A percentile compares a stretch with the other conserved stretches of the same genome.
Conservation (phyloP, 2,797 vertebrate genomes). For the Ctenochaetus hawaiiensis region DNA sequence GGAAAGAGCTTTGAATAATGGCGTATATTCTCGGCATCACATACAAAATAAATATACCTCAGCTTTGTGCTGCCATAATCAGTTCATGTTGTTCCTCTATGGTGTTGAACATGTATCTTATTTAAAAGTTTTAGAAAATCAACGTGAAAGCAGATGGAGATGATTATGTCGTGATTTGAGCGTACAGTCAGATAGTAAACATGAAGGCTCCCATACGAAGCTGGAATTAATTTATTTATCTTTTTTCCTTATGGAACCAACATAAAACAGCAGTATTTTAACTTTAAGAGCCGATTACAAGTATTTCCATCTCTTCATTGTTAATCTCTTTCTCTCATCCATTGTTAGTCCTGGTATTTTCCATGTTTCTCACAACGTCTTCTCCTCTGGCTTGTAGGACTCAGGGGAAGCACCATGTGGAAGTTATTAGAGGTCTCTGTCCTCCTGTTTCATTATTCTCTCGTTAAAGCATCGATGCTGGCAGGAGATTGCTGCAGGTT, state of each 20-base stretch:
- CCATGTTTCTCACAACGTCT: slow-evolving; percentile 1
- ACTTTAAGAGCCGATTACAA: not conserved
- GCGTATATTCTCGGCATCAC: no score
- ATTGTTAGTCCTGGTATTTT: slow-evolving; percentile 1
- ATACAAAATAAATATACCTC: not conserved
- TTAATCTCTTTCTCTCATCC: not conserved
- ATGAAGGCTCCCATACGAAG: not conserved
- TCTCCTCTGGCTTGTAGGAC: not conserved
- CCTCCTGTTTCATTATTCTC: slow-evolving; percentile 40
- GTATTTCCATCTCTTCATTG: not conserved
- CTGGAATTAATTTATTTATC: not conserved
- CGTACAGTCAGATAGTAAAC: not conserved
- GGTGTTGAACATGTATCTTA: not conserved
- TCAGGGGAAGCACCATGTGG: slow-evolving; percentile 35
- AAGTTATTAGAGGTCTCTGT: slow-evolving; percentile 41
- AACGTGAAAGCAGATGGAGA: slow-evolving; percentile 50
- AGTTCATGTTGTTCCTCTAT: not conserved
- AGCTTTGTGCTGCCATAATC: slow-evolving; percentile 5
- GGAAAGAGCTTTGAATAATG: slow-evolving; percentile 1
- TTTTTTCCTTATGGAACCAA: not conserved
- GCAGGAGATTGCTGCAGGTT: slow-evolving; percentile 29
- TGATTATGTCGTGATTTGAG: slow-evolving; percentile 30
- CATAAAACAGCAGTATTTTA: not conserved
- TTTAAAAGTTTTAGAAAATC: slow-evolving; percentile 20
- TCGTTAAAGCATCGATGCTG: slow-evolving; percentile 32